These are phyloP conservation scores for Steinernema carpocapsae DNA, from an alignment of 2,888 invertebrate genomes.

Conservation along the genomic window DNA sequence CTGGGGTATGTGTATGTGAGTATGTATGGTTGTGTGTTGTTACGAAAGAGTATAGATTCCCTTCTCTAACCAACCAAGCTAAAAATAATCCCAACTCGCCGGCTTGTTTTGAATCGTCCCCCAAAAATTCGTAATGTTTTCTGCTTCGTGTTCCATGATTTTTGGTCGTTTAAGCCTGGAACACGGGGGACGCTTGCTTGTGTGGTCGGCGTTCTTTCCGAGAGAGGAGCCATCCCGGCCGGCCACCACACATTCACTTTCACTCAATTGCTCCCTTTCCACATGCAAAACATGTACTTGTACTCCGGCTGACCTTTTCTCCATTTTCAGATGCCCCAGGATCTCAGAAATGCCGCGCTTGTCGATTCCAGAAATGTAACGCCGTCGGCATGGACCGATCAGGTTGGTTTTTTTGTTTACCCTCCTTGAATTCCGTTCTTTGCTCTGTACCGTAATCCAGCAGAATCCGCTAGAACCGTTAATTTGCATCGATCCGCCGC, in stretches of 20 bases:
- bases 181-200: background rate
- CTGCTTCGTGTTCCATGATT: conserved; percentile 18
- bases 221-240: background rate
- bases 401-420: conserved; percentile 46
- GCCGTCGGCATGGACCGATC: conserved; percentile 59
- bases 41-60: conserved; percentile 22
- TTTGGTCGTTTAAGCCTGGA: conserved; percentile 22
- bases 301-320: background rate
- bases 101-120: conserved; percentile 27
- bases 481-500: background rate
- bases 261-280: conserved; percentile 5
- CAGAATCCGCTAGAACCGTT: background rate
- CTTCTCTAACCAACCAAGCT: conserved; percentile 24
- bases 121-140: conserved; percentile 28
- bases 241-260: background rate
- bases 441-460: background rate
- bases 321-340: conserved; percentile 50
- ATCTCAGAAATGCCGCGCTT: conserved; percentile 62
- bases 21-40: conserved; percentile 29
- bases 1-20: conserved; percentile 12
- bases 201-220: background rate
- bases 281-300: conserved; percentile 15
- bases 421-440: too few relatives aligned
- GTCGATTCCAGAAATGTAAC: conserved; percentile 61
- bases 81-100: conserved; percentile 23